phyloP scores from a whole-genome alignment of 1,140 invertebrate species.

The Zaprionus capensis region DNA sequence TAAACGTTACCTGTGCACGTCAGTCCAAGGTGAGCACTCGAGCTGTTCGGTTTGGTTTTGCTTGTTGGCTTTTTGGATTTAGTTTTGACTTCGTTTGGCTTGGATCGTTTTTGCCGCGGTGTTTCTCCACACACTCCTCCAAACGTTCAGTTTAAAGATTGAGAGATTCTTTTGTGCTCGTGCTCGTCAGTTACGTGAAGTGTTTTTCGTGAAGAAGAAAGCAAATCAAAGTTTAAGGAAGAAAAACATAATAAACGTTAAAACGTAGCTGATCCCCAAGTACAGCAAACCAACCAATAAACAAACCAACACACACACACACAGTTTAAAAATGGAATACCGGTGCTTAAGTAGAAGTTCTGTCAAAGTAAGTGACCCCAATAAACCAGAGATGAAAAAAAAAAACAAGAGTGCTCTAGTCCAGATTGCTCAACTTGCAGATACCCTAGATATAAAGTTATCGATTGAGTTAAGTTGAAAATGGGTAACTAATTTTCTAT shows the following conservation, averaged over 20 bases:
- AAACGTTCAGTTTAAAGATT: slow-evolving; percentile 28
- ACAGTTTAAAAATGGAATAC: slow-evolving; percentile 83
- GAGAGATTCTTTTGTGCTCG: slow-evolving; percentile 36
- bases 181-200: slow-evolving; percentile 12
- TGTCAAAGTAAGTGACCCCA: slow-evolving; percentile 84
- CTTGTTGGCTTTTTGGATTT: slow-evolving; percentile 30
- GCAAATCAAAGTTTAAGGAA: slow-evolving; percentile 38
- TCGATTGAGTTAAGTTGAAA: background rate
- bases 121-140: slow-evolving; percentile 13
- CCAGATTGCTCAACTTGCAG: slow-evolving; percentile 10
- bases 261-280: slow-evolving; percentile 54
- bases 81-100: background rate
- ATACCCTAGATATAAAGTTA: slow-evolving; percentile 1
- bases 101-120: slow-evolving; percentile 29
- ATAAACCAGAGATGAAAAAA: slow-evolving; percentile 61
- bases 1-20: slow-evolving; percentile 75
- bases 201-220: slow-evolving; percentile 36
- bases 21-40: slow-evolving; percentile 83
- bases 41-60: slow-evolving; percentile 72
- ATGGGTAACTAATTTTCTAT: no score
- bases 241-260: slow-evolving; percentile 45
- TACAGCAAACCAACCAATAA: slow-evolving; percentile 65
- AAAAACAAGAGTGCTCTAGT: slow-evolving; percentile 22
- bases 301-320: slow-evolving; percentile 38
- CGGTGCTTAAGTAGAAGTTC: slow-evolving; percentile 84